A percentile compares a stretch with the other conserved stretches of the same genome.
These are phyloP conservation scores for Glaucidium brasilianum DNA, from an alignment of 2,113 vertebrate species.

Conservation along the genomic window DNA sequence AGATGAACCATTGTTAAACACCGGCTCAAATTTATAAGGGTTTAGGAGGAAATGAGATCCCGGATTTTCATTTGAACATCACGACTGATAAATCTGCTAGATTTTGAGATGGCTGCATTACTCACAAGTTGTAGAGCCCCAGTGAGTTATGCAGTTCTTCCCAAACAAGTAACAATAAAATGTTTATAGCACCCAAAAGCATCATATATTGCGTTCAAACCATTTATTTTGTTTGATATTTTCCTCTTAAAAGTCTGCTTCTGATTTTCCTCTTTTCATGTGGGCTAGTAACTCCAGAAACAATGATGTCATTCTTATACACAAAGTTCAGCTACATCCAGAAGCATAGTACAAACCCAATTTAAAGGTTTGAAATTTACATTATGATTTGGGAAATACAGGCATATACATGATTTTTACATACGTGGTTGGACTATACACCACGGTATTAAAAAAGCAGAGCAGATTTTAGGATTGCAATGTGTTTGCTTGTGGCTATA, in stretches of 20 bases:
- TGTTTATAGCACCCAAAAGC: conserved; percentile 37
- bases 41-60: conserved; percentile 11
- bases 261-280: conserved; percentile 1
- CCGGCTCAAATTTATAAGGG: neutral
- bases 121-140: conserved; percentile 11
- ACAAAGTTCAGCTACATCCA: neutral
- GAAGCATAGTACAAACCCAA: neutral
- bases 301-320: conserved; percentile 26
- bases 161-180: conserved; percentile 50
- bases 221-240: conserved; percentile 47
- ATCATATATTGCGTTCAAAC: neutral
- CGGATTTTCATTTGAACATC: conserved; percentile 15
- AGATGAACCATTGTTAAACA: neutral
- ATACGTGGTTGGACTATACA: neutral
- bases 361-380: neutral
- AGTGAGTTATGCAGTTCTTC: conserved; percentile 36
- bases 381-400: neutral
- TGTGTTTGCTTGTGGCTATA: neutral
- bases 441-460: neutral
- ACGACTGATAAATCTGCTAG: conserved; percentile 26
- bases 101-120: conserved; percentile 33
- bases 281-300: neutral
- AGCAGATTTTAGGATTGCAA: neutral
- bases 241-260: conserved; percentile 34
- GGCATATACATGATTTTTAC: neutral